Conservation (phyloP, 2,797 vertebrate species). For the Micromesistius poutassou region DNA sequence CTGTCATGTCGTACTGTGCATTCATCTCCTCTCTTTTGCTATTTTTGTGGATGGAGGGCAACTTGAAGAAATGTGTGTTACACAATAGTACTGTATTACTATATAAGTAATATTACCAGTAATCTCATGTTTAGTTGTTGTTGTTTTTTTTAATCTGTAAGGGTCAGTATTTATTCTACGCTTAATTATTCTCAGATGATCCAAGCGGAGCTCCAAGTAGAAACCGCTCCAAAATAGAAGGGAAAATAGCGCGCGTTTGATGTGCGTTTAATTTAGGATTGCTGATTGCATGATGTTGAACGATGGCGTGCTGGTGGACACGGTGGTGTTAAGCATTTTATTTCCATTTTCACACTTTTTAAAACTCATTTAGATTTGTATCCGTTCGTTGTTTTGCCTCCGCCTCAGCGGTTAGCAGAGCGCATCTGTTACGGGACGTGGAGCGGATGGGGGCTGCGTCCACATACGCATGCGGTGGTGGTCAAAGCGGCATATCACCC, state of each 20-base stretch:
- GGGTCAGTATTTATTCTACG: slow-evolving; percentile 52
- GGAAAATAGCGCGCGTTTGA: not conserved
- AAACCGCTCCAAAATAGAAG: not conserved
- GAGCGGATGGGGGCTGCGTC: not conserved
- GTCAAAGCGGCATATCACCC: not conserved
- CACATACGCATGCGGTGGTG: not conserved
- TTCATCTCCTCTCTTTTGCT: slow-evolving; percentile 14
- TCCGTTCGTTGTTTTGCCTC: not conserved
- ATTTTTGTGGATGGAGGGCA: slow-evolving; percentile 26
- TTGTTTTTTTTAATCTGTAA: slow-evolving; percentile 26
- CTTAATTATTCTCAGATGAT: slow-evolving; percentile 19
- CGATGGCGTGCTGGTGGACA: too few species aligned
- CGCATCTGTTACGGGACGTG: not conserved
- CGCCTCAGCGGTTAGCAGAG: not conserved
- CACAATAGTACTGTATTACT: slow-evolving; percentile 44
- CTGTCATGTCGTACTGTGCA: slow-evolving; percentile 28
- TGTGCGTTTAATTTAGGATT: not conserved
- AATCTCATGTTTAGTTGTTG: too few species aligned
- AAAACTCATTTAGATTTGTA: not conserved
- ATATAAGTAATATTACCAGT: slow-evolving; percentile 24
- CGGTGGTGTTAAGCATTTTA: too few species aligned
- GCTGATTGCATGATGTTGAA: too few species aligned
- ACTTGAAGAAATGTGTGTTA: slow-evolving; percentile 42
- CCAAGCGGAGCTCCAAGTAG: not conserved
- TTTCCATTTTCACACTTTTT: not conserved